Evolutionary conservation across 1,140 invertebrate species (phyloP).

Genomic region (Mycetomoellerius zeteki): DNA sequence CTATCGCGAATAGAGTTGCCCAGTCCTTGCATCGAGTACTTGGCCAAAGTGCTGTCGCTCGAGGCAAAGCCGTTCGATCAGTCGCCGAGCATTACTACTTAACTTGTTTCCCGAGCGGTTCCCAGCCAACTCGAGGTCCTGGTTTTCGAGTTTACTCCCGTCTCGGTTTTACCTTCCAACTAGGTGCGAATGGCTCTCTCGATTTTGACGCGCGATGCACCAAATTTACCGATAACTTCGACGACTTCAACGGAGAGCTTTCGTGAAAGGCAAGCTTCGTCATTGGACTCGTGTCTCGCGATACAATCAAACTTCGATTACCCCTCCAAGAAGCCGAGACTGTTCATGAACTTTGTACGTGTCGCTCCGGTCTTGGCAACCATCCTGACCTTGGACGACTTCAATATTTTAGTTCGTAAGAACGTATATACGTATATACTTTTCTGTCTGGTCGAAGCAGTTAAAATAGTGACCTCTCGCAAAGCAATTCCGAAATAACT

Average conservation of each 20-base stretch:
- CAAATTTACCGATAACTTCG: constrained; percentile 29
- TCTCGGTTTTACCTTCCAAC: constrained; percentile 32
- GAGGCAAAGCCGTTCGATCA: constrained; percentile 58
- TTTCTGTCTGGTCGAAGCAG: constrained; percentile 9
- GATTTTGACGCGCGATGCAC: constrained; percentile 49
- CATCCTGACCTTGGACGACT: constrained; percentile 47
- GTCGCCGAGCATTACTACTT: constrained; percentile 58
- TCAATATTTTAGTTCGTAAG: constrained; percentile 41
- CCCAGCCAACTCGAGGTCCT: constrained; percentile 2
- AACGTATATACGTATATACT: not conserved
- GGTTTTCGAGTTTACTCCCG: constrained; percentile 38
- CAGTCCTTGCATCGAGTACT: constrained; percentile 30
- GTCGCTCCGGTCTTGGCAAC: constrained; percentile 37
- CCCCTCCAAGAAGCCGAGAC: not conserved
- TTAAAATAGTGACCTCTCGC: not conserved
- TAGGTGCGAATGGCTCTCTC: constrained; percentile 44
- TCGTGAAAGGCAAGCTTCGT: constrained; percentile 16
- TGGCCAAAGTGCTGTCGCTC: constrained; percentile 41
- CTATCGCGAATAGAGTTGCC: constrained; percentile 35
- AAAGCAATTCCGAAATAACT: constrained; percentile 3
- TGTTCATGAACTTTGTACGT: constrained; percentile 45
- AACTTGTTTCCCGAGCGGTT: constrained; percentile 54
- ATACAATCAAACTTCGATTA: constrained; percentile 53
- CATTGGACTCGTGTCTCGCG: not conserved
- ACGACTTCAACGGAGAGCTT: not conserved